Conservation (phyloP, 2,113 vertebrate species). For the Campylomormyrus numenius region DNA sequence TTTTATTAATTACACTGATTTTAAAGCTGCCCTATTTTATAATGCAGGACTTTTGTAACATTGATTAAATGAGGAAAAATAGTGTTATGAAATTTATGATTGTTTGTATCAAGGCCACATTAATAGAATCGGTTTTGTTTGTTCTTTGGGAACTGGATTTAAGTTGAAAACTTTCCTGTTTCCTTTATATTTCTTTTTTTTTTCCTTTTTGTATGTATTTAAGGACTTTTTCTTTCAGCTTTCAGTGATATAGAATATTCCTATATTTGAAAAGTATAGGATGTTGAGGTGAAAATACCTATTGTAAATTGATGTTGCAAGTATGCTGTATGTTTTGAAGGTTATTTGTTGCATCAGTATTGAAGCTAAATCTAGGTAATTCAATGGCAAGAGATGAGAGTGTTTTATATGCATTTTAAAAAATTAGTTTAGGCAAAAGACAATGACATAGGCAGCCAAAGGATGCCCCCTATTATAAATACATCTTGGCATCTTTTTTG, state of each 20-base stretch:
- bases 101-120: slow-evolving; percentile 90
- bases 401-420: slow-evolving; percentile 74
- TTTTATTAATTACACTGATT: slow-evolving; percentile 99
- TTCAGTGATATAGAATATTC: slow-evolving; percentile 84
- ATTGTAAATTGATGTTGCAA: slow-evolving; percentile 97
- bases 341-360: slow-evolving; percentile 88
- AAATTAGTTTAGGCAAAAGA: slow-evolving; percentile 76
- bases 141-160: slow-evolving; percentile 81
- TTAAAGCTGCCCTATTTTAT: slow-evolving; percentile 99
- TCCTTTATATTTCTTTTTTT: slow-evolving; percentile 65
- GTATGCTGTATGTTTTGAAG: slow-evolving; percentile 95
- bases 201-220: slow-evolving; percentile 83
- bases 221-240: slow-evolving; percentile 82
- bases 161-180: slow-evolving; percentile 97
- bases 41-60: slow-evolving; percentile 99
- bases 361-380: slow-evolving; percentile 81
- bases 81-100: slow-evolving; percentile 96
- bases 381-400: slow-evolving; percentile 72
- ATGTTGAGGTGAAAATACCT: slow-evolving; percentile 75
- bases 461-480: slow-evolving; percentile 72
- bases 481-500: slow-evolving; percentile 72
- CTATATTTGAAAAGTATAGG: slow-evolving; percentile 88
- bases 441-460: slow-evolving; percentile 71
- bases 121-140: slow-evolving; percentile 83
- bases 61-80: slow-evolving; percentile 95